Base-by-base conservation (phyloP, 1,140 invertebrate genomes). In the Aethina tumida region DNA sequence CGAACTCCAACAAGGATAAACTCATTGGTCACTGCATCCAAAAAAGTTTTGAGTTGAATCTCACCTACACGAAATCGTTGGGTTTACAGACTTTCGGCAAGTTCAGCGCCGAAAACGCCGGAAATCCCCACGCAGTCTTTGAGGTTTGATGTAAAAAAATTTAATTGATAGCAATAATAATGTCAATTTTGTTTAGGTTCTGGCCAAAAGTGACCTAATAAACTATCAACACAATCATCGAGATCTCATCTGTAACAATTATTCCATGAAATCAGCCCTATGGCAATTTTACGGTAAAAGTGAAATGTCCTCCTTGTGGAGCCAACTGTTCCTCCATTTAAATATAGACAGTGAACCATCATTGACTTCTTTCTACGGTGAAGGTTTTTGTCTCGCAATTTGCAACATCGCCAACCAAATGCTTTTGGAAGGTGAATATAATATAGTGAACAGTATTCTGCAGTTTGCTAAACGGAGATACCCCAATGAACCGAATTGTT, bases 211-310 rank as follows among this genome's bases (percentile, higher is more conserved):
- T 47, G 88, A 92, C 53, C 70, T 84, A 9, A 63, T 91, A 4
- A 91, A 91, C 56, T 88, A 80, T 60, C 78, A 87, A 45, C 79
- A 90, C 58, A 84, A 82, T 1, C 75, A 88, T 67, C 70, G 75
- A 2, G 85, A 90, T 50, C 65, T 92, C 31, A 79, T 85, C 43
- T 78, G 81, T 22, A 77, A 79, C 25, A 84, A 80, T 16, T 73
- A 82, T 39, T 73, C 81, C 0, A 77, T 90, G 55, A 82, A 86
- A 49, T 79, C 86, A 2, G 81, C 83, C 0, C 64, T 94, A 1
- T 93, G 88, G 88, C 69, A 75, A 8, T 72, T 88, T 35, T 94
- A 91, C 60, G 89, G 89, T 0, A 84, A 88, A 60, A 78, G 76
- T 20, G 84, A 85, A 62, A 80, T 89, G 69, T 76, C 77, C 0